Evolutionary conservation across 1,140 invertebrate species (phyloP).

Genomic region (Metaphire vulgaris): DNA sequence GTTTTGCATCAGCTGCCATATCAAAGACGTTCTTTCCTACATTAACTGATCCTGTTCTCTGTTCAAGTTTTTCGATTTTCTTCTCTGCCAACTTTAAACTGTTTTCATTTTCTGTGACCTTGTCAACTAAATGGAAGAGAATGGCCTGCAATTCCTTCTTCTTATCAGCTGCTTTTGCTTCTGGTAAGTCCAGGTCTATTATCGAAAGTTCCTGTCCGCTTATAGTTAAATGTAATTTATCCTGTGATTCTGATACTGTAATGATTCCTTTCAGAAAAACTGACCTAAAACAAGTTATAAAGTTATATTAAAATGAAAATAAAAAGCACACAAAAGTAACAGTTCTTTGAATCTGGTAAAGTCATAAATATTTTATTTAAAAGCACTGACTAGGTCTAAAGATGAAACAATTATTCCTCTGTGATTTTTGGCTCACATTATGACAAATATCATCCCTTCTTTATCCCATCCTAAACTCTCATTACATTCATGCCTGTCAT

Average conservation of each 20-base stretch:
- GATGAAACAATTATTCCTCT: too few species aligned
- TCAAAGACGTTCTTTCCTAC: neutral
- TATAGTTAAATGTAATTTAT: neutral
- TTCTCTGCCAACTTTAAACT: neutral
- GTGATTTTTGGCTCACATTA: too few species aligned
- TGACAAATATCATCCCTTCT: too few species aligned
- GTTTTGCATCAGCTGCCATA: neutral
- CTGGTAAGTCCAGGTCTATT: neutral
- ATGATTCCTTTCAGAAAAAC: neutral
- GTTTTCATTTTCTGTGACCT: neutral
- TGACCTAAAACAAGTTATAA: neutral
- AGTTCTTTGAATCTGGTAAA: too few species aligned
- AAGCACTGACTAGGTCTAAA: too few species aligned
- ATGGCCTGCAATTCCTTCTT: neutral
- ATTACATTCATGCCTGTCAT: too few species aligned
- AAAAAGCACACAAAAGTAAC: too few species aligned
- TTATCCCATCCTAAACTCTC: too few species aligned
- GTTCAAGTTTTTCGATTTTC: neutral
- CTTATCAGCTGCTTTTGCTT: neutral
- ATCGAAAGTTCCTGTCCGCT: neutral
- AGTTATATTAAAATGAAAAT: too few species aligned
- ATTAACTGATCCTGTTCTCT: neutral
- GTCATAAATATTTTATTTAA: too few species aligned
- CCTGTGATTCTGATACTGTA: neutral
- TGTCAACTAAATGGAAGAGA: neutral